Evolutionary conservation across 1,140 invertebrate genomes (phyloP).

Genomic region (Neoseiulus cucumeris): DNA sequence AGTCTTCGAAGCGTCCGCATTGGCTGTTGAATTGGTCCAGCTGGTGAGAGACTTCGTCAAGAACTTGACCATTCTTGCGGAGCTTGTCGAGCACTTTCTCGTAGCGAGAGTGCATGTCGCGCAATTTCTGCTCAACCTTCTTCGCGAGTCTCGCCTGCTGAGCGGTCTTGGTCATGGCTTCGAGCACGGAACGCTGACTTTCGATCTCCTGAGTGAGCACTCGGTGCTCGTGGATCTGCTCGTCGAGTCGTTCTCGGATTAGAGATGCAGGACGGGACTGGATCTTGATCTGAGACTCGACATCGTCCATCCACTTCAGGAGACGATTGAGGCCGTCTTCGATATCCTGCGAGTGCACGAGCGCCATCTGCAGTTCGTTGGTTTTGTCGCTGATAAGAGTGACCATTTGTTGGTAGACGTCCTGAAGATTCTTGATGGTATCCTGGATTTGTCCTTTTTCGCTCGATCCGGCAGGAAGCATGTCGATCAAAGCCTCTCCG

Average conservation of each 20-base stretch:
- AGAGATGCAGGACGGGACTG: constrained; percentile 60
- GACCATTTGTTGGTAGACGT: constrained; percentile 50
- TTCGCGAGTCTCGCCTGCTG: constrained; percentile 62
- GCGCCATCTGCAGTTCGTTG: constrained; percentile 58
- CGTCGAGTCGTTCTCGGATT: constrained; percentile 64
- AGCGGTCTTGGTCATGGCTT: constrained; percentile 52
- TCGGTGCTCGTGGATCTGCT: constrained; percentile 63
- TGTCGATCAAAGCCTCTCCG: constrained; percentile 45
- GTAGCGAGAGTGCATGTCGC: constrained; percentile 58
- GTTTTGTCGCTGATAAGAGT: constrained; percentile 53
- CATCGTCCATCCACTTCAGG: constrained; percentile 57
- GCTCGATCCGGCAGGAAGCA: constrained; percentile 46
- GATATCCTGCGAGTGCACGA: constrained; percentile 80
- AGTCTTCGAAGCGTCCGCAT: constrained; percentile 25
- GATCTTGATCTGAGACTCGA: constrained; percentile 49
- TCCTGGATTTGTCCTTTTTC: constrained; percentile 55
- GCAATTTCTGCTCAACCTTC: constrained; percentile 64
- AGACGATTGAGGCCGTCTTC: constrained; percentile 73
- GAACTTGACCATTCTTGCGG: constrained; percentile 49
- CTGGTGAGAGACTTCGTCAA: constrained; percentile 51
- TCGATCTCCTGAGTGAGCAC: constrained; percentile 59
- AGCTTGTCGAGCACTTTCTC: constrained; percentile 62
- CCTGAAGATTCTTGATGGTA: constrained; percentile 50
- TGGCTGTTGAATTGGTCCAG: constrained; percentile 30
- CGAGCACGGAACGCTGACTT: constrained; percentile 58